Evolutionary conservation across 2,113 vertebrate genomes (phyloP).

Genomic region (Etia nguti): DNA sequence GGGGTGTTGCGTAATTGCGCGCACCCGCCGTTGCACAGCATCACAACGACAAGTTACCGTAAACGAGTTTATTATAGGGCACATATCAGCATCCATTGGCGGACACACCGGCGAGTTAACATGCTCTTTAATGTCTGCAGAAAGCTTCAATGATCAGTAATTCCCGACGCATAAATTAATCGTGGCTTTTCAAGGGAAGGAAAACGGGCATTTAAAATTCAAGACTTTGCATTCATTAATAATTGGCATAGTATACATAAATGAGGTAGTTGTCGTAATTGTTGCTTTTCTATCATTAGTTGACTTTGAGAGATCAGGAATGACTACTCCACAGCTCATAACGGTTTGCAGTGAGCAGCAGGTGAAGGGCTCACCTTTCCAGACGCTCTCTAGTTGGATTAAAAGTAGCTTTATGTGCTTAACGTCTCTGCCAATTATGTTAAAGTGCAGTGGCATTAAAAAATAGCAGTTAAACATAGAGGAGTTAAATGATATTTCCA

Average conservation of each 20-base stretch:
- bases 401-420: not conserved
- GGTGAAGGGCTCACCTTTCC: not conserved
- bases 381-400: constrained; percentile 14
- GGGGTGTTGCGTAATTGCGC: constrained; percentile 63
- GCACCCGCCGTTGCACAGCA: constrained; percentile 14
- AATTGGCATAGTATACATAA: not conserved
- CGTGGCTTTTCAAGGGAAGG: not conserved
- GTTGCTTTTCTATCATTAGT: not conserved
- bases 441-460: not conserved
- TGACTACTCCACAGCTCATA: no score
- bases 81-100: not conserved
- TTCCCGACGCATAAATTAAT: not conserved
- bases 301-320: not conserved
- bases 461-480: not conserved
- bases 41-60: not conserved
- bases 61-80: not conserved
- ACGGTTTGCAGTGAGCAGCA: not conserved
- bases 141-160: not conserved
- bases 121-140: not conserved
- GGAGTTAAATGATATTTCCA: not conserved
- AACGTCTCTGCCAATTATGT: not conserved
- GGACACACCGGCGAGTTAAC: not conserved
- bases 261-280: not conserved
- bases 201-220: not conserved
- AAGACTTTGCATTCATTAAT: not conserved